A percentile compares a stretch with the other conserved stretches of the same genome.
Conservation (phyloP, 35 echinoderm and acorn worm genomes). For the Anneissia japonica region DNA sequence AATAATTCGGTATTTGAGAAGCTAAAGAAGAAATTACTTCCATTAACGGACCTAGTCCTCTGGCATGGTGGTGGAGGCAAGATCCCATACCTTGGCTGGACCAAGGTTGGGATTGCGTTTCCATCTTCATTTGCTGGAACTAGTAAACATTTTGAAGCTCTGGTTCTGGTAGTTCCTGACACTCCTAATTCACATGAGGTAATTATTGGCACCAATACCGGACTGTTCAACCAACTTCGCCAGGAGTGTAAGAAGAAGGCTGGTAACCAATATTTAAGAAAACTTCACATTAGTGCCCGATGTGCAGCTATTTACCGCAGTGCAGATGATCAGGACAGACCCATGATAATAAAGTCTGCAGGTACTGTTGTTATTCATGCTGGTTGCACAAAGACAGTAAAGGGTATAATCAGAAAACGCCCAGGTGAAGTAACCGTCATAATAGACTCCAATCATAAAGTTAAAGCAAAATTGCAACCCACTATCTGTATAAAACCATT, state of each 20-base stretch:
- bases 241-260: no score
- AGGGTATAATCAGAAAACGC: not conserved
- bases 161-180: conserved; percentile 59
- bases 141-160: not conserved
- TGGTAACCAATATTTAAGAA: not conserved
- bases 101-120: conserved; percentile 18
- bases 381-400: not conserved
- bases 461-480: not conserved
- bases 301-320: not conserved
- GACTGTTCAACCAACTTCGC: no score
- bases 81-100: conserved; percentile 62
- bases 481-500: not conserved
- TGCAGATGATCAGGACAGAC: not conserved
- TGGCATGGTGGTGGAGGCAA: conserved; percentile 59
- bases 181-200: no score
- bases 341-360: not conserved
- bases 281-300: not conserved
- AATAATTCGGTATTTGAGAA: conserved; percentile 25
- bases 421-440: not conserved
- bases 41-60: conserved; percentile 41
- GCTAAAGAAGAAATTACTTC: conserved; percentile 16
- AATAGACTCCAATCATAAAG: not conserved
- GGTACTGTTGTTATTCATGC: not conserved
- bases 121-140: conserved; percentile 25
- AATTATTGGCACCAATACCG: no score